Percentiles rank a stretch among this genome's conserved stretches.
phyloP scores from a whole-genome alignment of 2,888 invertebrate genomes.

The Galeopsomyia nigrocyanea region DNA sequence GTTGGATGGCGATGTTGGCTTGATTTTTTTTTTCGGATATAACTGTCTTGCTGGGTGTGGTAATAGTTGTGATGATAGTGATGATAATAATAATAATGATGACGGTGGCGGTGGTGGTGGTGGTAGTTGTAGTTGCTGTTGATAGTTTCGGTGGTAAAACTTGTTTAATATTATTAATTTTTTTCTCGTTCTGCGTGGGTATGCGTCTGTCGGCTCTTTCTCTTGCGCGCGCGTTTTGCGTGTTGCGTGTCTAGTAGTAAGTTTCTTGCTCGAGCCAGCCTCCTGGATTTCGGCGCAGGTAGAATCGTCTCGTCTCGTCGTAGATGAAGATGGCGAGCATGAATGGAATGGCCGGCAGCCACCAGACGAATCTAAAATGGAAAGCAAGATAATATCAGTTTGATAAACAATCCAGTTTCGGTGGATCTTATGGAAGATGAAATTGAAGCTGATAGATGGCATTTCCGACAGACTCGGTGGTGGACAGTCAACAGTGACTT shows the following conservation, averaged over 20 bases:
- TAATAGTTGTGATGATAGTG: neutral
- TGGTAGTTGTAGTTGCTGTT: neutral
- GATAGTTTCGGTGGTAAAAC: neutral
- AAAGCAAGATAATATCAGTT: neutral
- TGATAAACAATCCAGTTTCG: too few relatives aligned
- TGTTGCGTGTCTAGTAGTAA: slow-evolving; percentile 83
- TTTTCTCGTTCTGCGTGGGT: slow-evolving; percentile 59
- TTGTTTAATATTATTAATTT: slow-evolving; percentile 43
- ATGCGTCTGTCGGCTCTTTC: slow-evolving; percentile 56
- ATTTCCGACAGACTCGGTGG: too few relatives aligned
- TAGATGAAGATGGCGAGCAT: slow-evolving; percentile 98
- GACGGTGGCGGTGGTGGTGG: slow-evolving; percentile 11
- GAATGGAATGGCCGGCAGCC: slow-evolving; percentile 98
- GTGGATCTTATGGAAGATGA: too few relatives aligned
- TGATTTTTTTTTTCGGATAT: neutral
- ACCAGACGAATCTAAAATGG: slow-evolving; percentile 92
- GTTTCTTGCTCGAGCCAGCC: slow-evolving; percentile 99
- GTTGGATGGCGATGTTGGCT: slow-evolving; percentile 2
- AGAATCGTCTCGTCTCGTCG: slow-evolving; percentile 97
- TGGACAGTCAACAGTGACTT: too few relatives aligned
- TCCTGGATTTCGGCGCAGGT: slow-evolving; percentile 97
- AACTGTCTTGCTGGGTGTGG: neutral
- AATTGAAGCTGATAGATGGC: too few relatives aligned
- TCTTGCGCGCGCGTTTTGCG: slow-evolving; percentile 38
- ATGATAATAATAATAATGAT: neutral